Conservation (phyloP, 1,140 invertebrate genomes). For the Drosophila hydei region DNA sequence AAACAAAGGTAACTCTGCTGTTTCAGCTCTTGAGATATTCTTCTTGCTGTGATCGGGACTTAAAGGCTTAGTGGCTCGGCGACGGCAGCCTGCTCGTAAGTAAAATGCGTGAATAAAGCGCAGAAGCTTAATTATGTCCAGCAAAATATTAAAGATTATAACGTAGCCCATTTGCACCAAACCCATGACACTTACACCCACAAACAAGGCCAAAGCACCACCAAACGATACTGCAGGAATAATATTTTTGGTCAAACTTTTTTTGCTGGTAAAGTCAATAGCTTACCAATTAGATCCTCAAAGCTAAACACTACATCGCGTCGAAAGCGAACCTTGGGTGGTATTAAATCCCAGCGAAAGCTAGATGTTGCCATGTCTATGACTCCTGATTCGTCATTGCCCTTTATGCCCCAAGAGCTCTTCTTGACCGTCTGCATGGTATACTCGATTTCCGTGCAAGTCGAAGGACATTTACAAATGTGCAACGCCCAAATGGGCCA, state of each 20-base stretch:
- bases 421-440: slow-evolving; percentile 78
- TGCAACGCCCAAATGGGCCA: slow-evolving; percentile 83
- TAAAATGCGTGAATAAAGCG: slow-evolving; percentile 17
- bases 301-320: slow-evolving; percentile 84
- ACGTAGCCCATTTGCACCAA: slow-evolving; percentile 62
- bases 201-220: slow-evolving; percentile 69
- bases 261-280: not conserved
- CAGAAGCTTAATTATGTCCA: slow-evolving; percentile 46
- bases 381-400: slow-evolving; percentile 52
- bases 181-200: slow-evolving; percentile 71
- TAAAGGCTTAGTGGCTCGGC: slow-evolving; percentile 7
- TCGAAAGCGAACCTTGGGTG: slow-evolving; percentile 80
- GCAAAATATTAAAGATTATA: slow-evolving; percentile 49
- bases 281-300: slow-evolving; percentile 78
- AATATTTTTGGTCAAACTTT: not conserved
- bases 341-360: slow-evolving; percentile 81
- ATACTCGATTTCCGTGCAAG: slow-evolving; percentile 79
- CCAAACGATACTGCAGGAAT: slow-evolving; percentile 71
- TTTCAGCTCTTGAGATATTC: slow-evolving; percentile 60
- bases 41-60: not conserved
- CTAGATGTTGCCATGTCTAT: slow-evolving; percentile 73
- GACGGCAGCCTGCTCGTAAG: slow-evolving; percentile 23
- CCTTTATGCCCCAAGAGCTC: slow-evolving; percentile 76
- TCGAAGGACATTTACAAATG: slow-evolving; percentile 80
- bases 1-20: slow-evolving; percentile 56